phyloP scores from a whole-genome alignment of 2,113 vertebrate species.

The Cololabis saira region DNA sequence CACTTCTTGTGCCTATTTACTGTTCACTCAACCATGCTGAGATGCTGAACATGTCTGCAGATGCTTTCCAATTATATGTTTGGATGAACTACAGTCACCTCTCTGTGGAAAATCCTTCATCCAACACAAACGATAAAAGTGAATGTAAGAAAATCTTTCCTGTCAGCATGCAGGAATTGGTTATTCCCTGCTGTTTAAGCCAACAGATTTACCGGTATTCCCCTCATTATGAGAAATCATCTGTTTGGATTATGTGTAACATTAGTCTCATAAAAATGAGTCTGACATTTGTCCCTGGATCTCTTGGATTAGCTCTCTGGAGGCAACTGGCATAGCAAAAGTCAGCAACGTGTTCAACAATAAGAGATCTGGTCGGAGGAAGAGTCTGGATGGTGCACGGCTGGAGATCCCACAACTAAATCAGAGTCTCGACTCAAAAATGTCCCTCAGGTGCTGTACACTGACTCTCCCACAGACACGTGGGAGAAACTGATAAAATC shows the following conservation, averaged over 20 bases:
- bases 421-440: neutral
- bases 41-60: neutral
- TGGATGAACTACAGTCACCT: constrained; percentile 2
- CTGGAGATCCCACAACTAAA: constrained; percentile 23
- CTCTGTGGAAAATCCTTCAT: constrained; percentile 7
- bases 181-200: neutral
- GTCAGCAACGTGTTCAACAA: neutral
- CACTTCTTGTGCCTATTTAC: neutral
- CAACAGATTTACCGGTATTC: constrained; percentile 1
- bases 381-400: constrained; percentile 67
- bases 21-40: neutral
- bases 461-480: neutral
- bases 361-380: constrained; percentile 44
- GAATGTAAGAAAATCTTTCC: constrained; percentile 12
- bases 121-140: neutral
- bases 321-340: constrained; percentile 7
- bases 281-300: constrained; percentile 17
- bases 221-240: neutral
- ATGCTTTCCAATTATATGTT: neutral
- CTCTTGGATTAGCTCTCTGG: constrained; percentile 24
- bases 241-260: neutral
- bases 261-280: constrained; percentile 8
- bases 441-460: constrained; percentile 50
- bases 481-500: neutral
- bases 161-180: neutral